Conservation (phyloP, 2,797 vertebrate genomes). For the Leuciscus waleckii region DNA sequence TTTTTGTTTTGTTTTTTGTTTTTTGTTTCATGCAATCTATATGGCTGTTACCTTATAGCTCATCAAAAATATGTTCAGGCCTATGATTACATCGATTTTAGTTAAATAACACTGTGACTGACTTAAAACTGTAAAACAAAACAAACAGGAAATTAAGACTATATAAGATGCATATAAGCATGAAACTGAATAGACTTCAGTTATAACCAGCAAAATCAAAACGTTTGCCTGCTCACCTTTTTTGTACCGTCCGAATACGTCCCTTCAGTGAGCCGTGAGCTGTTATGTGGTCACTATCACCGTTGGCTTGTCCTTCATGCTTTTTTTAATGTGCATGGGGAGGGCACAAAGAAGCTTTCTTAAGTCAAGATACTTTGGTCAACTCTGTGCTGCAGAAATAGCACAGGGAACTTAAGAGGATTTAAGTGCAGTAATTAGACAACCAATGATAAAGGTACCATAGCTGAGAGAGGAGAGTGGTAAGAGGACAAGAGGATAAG, state of each 20-base stretch:
- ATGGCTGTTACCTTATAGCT: not conserved
- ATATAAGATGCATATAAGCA: not conserved
- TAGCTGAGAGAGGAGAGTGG: conserved; percentile 60
- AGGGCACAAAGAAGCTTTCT: conserved; percentile 77
- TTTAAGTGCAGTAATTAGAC: conserved; percentile 87
- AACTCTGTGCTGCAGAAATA: conserved; percentile 89
- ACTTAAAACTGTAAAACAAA: not conserved
- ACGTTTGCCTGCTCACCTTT: conserved; percentile 38
- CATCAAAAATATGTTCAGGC: not conserved
- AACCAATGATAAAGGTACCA: conserved; percentile 19
- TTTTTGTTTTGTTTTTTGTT: not conserved
- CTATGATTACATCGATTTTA: not conserved
- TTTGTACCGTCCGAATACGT: not conserved
- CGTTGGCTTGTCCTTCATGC: conserved; percentile 34
- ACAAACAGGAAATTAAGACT: not conserved
- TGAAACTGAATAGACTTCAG: not conserved
- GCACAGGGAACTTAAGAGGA: conserved; percentile 91
- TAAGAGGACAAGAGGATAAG: not conserved
- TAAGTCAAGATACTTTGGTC: conserved; percentile 74
- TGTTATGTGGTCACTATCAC: conserved; percentile 38
- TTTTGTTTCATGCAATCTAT: not conserved
- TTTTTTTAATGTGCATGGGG: conserved; percentile 72
- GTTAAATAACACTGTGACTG: not conserved
- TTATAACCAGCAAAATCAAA: not conserved
- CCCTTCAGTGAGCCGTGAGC: conserved; percentile 5